Conservation (phyloP, 2,113 vertebrate genomes). For the Catharus minimus region DNA sequence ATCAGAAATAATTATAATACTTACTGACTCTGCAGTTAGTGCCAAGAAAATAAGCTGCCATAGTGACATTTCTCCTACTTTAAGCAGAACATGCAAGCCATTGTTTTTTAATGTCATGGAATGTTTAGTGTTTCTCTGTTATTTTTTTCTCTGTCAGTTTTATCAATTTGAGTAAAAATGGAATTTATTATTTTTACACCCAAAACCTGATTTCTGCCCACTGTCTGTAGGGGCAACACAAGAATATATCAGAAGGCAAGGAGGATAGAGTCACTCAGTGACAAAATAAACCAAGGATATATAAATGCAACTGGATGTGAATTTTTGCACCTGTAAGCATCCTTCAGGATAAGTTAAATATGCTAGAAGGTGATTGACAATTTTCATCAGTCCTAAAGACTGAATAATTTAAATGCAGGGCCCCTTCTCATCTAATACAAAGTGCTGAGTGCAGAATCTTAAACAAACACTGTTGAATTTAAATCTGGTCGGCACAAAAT, state of each 20-base stretch:
- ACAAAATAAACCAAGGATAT: neutral
- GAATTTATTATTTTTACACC: neutral
- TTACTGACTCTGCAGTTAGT: neutral
- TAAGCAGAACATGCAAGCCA: neutral
- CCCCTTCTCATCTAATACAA: constrained; percentile 22
- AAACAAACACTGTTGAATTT: constrained; percentile 42
- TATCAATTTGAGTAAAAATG: neutral
- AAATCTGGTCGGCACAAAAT: neutral
- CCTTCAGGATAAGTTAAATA: constrained; percentile 31
- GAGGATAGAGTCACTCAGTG: neutral
- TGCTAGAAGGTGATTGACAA: constrained; percentile 24
- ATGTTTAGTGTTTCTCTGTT: neutral
- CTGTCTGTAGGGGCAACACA: neutral
- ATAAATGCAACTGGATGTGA: neutral
- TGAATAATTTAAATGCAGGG: constrained; percentile 39
- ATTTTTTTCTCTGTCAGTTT: neutral
- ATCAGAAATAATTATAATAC: neutral
- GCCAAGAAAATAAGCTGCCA: neutral
- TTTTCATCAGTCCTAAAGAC: constrained; percentile 50
- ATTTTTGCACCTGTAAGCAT: constrained; percentile 48
- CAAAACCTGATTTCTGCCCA: neutral
- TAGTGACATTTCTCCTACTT: neutral
- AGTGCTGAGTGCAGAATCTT: constrained; percentile 46
- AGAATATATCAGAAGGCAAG: neutral
- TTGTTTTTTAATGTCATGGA: neutral